Base-by-base conservation (phyloP, 2,888 invertebrate species). In the Smittia aterrima region DNA sequence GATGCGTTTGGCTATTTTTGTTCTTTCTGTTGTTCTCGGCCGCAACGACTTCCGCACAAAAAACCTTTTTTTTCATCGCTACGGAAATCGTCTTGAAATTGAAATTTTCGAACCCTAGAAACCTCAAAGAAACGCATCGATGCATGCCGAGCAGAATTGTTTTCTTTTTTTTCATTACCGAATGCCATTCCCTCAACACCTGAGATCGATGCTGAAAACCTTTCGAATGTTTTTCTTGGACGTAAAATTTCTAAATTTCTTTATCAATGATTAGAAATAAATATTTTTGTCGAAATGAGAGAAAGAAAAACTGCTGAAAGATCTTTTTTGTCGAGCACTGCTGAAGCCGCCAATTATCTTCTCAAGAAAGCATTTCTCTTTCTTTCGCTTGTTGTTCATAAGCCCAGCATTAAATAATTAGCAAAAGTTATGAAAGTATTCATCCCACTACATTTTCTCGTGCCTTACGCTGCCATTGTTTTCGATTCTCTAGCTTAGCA, bases 351-450 rank as follows among this genome's bases (percentile, higher is more conserved):
- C 16, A 47, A 47, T 47, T 47, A 47, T 47, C 47, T 47, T 47
- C 16, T 2, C 47, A 47, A 47, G 47, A 47, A 47, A 47, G 47
- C 47, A n/a, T 47, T 47, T 47, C 47, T 47, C 47, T 47, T 47
- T 47, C 47, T 47, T 47, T 47, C 47, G 2, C 47, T 47, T 47
- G 2, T 11, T 47, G 3, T 47, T 47, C 16, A n/a, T 16, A 47
- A 47, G 11, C 47, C 1, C 11, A 47, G 47, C 47, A 47, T 47
- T 47, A 47, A 47, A 16, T 47, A 47, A 47, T 47, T 47, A 47
- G 47, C 47, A 47, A n/a, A 38, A 47, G 47, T 47, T 47, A 47
- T 47, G 47, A 47, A 47, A n/a, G 47, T 47, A 11, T 47, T 47
- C 47, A 47, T 47, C 47, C 47, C 47, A 47, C 47, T 47, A 47